Evolutionary conservation across 2,888 invertebrate species (phyloP).

Genomic region (Microplitis deprimator): DNA sequence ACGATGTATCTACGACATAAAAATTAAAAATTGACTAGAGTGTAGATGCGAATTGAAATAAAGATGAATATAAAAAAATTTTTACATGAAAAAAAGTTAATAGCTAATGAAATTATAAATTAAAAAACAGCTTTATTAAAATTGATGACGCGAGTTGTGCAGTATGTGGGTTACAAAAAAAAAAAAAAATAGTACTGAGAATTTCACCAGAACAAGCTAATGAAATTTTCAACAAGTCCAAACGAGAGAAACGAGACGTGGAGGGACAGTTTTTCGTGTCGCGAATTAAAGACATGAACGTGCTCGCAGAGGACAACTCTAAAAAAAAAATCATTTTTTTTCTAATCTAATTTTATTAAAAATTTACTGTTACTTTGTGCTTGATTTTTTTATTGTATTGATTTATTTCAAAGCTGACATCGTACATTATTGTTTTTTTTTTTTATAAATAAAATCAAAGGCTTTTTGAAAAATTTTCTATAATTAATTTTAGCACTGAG

Average conservation of each 20-base stretch:
- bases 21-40: too few species aligned
- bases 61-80: too few species aligned
- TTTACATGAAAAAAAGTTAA: background rate
- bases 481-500: too few species aligned
- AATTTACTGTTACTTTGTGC: background rate
- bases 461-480: too few species aligned
- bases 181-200: background rate
- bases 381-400: background rate
- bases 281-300: constrained; percentile 16
- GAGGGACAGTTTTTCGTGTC: constrained; percentile 20
- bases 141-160: background rate
- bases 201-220: background rate
- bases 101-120: background rate
- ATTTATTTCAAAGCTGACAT: constrained; percentile 10
- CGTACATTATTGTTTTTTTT: background rate
- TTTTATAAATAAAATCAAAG: too few species aligned
- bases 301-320: background rate
- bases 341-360: constrained; percentile 23
- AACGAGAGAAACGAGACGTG: background rate
- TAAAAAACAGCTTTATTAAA: background rate
- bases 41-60: too few species aligned
- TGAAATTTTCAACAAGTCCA: constrained; percentile 17
- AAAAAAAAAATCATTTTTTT: constrained; percentile 7
- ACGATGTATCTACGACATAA: too few species aligned
- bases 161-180: background rate